Base-by-base conservation (phyloP, 1,140 invertebrate genomes). In the Pristionchus pacificus region DNA sequence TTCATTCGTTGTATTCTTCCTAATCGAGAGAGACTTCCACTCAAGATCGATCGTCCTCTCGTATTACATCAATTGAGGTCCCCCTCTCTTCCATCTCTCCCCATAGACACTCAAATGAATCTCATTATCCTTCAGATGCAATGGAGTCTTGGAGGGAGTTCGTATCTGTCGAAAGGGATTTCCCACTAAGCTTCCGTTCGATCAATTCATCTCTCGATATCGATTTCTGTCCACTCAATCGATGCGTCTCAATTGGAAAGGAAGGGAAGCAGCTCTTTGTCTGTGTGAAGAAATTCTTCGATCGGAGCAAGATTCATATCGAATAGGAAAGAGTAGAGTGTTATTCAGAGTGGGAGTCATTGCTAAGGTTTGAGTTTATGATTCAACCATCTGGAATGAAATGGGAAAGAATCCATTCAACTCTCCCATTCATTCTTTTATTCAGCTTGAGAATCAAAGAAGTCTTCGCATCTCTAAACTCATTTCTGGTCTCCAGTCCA, bases 141-240 rank as follows among this genome's bases (percentile, higher is more conserved):
- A 81, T 69, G 95, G 95, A 60, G 95, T 98, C 91, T 84, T 98
- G 75, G 95, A 98, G 81, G 98, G 95, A 6, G 95, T 98, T 71
- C 88, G 90, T 75, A 98, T 98, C 60, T 87, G 95, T 1, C 94
- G 97, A 84, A 90, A 90, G 27, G 96, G 96, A 1, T 99, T 95
- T 84, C 95, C 95, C 0, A 90, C 97, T n/a, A 88, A 95, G 60
- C 88, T 97, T 80, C 89, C 91, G 32, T 98, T 95, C 86, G 88
- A 89, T 68, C 89, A 91, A 75, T 98, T 98, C 79, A 91, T 93
- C 1, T 91, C 93, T 72, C 89, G 87, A 85, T 88, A 81, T 78
- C 75, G 65, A 10, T 2, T 82, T 25, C 70, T 83, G 33, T 61
- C 66, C 25, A 30, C 57, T 28, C 6, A 49, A 6, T 10, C 6